Base-by-base conservation (phyloP, 2,113 vertebrate species). In the Lontra canadensis region DNA sequence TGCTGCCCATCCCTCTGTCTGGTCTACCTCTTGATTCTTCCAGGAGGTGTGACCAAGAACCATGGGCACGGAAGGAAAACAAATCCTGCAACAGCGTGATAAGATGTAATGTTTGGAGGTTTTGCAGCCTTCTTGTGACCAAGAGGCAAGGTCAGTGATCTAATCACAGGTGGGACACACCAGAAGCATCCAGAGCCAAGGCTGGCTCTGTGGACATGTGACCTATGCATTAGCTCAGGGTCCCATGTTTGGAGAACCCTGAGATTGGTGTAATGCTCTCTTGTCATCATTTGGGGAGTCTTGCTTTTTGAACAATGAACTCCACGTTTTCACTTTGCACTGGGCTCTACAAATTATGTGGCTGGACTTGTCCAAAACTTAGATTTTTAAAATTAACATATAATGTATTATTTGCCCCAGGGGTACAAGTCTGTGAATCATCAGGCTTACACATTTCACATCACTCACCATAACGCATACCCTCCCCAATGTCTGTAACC, bases 161-260 rank as follows among this genome's bases (percentile, higher is more conserved):
- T 39, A 55, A 57, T 2, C 3, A 36, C 7, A 29, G 15, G 31
- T 59, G 7, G 23, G n/a, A 9, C 14, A 26, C 76, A 25, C 0
- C 0, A 12, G 61, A 31, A 36, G 7, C 25, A 15, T 29, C 25
- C 17, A 4, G 47, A 57, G 34, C 6, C 59, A 59, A 36, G 57
- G 11, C 6, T 2, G 1, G 34, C 23, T 71, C 71, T 59, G 80
- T 6, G 7, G 69, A 31, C 3, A 0, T 17, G 6, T 10, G 39
- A 29, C 67, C 9, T 7, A 31, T 4, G n/a, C 31, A 31, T 25
- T 21, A 34, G 49, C 42, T 3, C 52, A 15, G 29, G 42, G 9
- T 4, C 31, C 14, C 9, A 4, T 17, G 15, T 74, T 42, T 59
- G 73, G 26, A 92, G n/a, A 10, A 4, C 21, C 42, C 9, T 1